Evolutionary conservation across 2,113 vertebrate genomes (phyloP).

Genomic region (Steatornis caripensis): DNA sequence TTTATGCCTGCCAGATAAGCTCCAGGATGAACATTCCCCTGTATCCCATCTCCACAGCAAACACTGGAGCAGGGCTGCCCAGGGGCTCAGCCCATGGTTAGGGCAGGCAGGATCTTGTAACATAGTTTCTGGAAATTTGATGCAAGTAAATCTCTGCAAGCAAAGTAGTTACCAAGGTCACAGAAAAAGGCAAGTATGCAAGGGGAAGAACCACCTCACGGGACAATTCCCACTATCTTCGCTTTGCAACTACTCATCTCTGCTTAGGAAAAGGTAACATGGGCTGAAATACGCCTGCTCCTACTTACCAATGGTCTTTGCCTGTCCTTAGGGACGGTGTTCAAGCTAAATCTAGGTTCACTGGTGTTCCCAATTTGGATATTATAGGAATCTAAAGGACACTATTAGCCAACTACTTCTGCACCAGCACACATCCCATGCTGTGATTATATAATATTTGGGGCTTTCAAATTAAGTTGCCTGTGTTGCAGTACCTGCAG

Average conservation of each 20-base stretch:
- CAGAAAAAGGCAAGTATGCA: neutral
- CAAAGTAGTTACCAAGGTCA: neutral
- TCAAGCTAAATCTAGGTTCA: neutral
- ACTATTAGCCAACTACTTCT: neutral
- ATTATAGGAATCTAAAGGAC: neutral
- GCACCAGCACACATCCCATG: rapidly evolving
- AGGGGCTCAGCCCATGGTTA: rapidly evolving
- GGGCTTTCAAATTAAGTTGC: neutral
- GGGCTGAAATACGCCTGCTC: neutral
- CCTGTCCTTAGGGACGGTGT: neutral
- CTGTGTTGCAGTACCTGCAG: neutral
- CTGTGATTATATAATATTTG: neutral
- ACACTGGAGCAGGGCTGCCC: neutral
- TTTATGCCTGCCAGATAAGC: neutral
- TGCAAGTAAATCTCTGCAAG: neutral
- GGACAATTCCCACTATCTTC: neutral
- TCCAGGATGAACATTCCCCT: neutral
- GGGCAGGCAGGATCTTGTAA: neutral
- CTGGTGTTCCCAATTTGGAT: neutral
- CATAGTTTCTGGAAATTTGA: neutral
- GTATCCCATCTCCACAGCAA: neutral
- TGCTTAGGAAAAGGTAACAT: neutral
- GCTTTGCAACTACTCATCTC: neutral
- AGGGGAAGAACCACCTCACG: neutral
- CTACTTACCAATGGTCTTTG: neutral